Base-by-base conservation (phyloP, 2,113 vertebrate species). In the Anser brachyrhynchus region DNA sequence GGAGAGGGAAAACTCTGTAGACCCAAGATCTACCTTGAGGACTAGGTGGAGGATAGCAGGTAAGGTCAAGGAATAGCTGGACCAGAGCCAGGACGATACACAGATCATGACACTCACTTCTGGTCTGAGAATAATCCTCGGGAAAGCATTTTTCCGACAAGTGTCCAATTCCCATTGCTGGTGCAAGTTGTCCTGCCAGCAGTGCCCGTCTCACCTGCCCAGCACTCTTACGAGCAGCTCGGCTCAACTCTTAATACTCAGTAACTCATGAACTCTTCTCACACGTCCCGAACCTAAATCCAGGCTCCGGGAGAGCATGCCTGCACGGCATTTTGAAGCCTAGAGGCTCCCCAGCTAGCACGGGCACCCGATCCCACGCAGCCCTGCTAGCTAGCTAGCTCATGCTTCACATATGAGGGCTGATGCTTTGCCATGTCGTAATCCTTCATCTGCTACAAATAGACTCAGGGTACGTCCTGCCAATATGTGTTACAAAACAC, bases 1-100 rank as follows among this genome's bases (percentile, higher is more conserved):
- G 0, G 0, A 0, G 19, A 66, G 55, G 13, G 39, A 91, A 82
- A 62, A 29, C 51, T 67, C 35, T 49, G 46, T 54, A 0, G 4
- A 74, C 57, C 35, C 19, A 6, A 7, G 10, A 81, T 52, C 67
- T 73, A 76, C 59, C 71, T 89, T 58, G 51, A 94, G 82, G 49
- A 69, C 6, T 0, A 0, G 29, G 57, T 1, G 1, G 66, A 94
- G 55, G 72, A 87, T 13, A 83, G 78, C 58, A 97, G 82, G 29
- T 62, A 25, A 65, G 43, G 70, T 88, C 82, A 92, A 88, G 35
- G 93, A 95, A 87, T 37, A 83, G 33, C 5, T 94, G 93, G 75
- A 85, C 29, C 62, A 91, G 70, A 87, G 87, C 78, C 93, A 95
- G 61, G 41, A 80, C 1, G 3, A 20, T 37, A 18, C 35, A 74